Evolutionary conservation across 37 sponge, comb jelly and placozoan species (phyloP).

Genomic region (Beroe ovata): DNA sequence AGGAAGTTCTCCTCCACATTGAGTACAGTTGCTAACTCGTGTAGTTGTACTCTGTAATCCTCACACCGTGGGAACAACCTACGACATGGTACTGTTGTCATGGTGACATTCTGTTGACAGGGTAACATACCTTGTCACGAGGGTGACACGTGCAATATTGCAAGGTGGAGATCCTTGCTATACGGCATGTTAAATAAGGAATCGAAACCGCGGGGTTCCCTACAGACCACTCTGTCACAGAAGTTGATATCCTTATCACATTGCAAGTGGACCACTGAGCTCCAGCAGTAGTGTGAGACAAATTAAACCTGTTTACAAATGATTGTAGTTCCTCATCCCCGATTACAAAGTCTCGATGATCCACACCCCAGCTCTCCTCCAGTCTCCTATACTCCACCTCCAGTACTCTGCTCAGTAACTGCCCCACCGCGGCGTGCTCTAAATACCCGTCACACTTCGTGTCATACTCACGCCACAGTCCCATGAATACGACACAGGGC

Average conservation of each 20-base stretch:
- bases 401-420: neutral
- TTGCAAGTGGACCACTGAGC: too few species aligned
- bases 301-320: neutral
- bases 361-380: conserved; percentile 18
- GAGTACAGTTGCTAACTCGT: neutral
- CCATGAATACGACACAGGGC: conserved; percentile 24
- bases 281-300: too few species aligned
- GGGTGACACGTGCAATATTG: too few species aligned
- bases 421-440: neutral
- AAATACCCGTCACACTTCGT: neutral
- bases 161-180: too few species aligned
- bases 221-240: too few species aligned
- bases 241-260: too few species aligned
- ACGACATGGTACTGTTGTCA: too few species aligned
- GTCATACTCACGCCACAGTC: conserved; percentile 17
- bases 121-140: too few species aligned
- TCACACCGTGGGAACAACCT: too few species aligned
- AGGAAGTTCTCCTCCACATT: conserved; percentile 39
- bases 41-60: neutral
- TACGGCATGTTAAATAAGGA: too few species aligned
- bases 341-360: neutral
- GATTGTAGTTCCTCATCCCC: conserved; percentile 2
- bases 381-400: neutral
- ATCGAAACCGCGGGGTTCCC: too few species aligned
- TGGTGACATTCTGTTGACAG: too few species aligned